Base-by-base conservation (phyloP, 2,113 vertebrate genomes). In the Parus major region DNA sequence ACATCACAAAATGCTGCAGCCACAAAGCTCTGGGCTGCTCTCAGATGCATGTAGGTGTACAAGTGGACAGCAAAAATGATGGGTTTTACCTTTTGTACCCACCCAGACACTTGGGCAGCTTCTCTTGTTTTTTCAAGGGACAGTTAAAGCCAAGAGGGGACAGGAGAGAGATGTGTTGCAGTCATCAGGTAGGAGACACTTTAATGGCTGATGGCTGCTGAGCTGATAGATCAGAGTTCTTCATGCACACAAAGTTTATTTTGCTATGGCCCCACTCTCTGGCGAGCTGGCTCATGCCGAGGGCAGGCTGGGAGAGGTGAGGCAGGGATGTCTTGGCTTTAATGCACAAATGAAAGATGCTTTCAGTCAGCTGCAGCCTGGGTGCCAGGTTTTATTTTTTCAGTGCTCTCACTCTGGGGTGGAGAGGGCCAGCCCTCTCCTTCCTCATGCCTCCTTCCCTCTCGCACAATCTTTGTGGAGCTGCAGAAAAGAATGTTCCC, bases 401-500 rank as follows among this genome's bases (percentile, higher is more conserved):
- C 89, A 86, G 57, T 46, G 86, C 63, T 96, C 82, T 82, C 65
- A 59, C 92, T 91, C 33, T 19, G 73, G 83, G 91, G 82, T 7
- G 42, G 83, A 90, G 69, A 29, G 87, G 77, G 83, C 94, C 28
- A 31, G 86, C 73, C 94, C 86, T 91, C 90, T 92, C 93, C 56
- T 90, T 76, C 96, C 97, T 95, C 90, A 28, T 46, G 92, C 84
- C 88, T 87, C 95, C 95, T 94, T 91, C 49, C 46, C 95, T 97
- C 95, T 92, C 25, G 0, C 71, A 92, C 70, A 86, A 91, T 90
- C 93, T 96, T 97, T 90, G 87, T 64, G n/a, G 94, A 96, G 96
- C 93, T 92, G 97, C 92, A 97, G 97, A 96, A 96, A 97, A 98
- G 98, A 98, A 98, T 98, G 82, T 97, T 96, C 96, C 96, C 96